Base-by-base conservation (phyloP, 2,113 vertebrate species). In the Ctenomys sociabilis region DNA sequence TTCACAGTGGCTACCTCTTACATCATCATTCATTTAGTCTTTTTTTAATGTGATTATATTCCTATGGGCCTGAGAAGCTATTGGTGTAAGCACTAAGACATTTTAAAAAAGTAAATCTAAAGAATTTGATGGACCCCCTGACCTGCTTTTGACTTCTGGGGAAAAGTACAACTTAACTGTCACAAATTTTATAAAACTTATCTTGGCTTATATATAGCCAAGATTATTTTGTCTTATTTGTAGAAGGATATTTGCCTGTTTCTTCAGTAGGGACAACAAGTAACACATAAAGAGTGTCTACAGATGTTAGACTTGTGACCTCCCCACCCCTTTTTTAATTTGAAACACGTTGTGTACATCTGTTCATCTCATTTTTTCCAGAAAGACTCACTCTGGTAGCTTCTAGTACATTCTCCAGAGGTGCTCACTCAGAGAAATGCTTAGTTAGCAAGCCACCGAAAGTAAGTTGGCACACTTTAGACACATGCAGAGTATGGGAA, bases 61-160 rank as follows among this genome's bases (percentile, higher is more conserved):
- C 61, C 70, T 85, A 10, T 66, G 81, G 43, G 40, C 21, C 85
- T 94, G 66, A 86, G 30, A 96, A 95, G 83, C 75, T 86, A 3
- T 90, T 81, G 92, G 13, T 85, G 88, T 73, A 35, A 77, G 5
- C 82, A 83, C 72, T 82, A 82, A 10, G 85, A 90, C 93, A 77
- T 95, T 98, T 95, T 95, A 11, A 97, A 96, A 61, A 11, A 97
- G 96, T 57, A 90, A 94, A 66, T 59, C 30, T 24, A 61, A 91
- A 77, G 52, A 96, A 95, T 93, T 84, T 97, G 21, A 59, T 95
- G 70, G 84, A 19, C 91, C 24, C 1, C 52, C 30, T 81, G 96
- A 91, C 87, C 75, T 96, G 64, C 95, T 96, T 95, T 96, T 97
- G 87, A 96, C 94, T 95, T 96, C 70, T 3, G 3, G 94, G 95